phyloP scores from a whole-genome alignment of 2,888 invertebrate genomes.

The Microctonus aethiopoides region DNA sequence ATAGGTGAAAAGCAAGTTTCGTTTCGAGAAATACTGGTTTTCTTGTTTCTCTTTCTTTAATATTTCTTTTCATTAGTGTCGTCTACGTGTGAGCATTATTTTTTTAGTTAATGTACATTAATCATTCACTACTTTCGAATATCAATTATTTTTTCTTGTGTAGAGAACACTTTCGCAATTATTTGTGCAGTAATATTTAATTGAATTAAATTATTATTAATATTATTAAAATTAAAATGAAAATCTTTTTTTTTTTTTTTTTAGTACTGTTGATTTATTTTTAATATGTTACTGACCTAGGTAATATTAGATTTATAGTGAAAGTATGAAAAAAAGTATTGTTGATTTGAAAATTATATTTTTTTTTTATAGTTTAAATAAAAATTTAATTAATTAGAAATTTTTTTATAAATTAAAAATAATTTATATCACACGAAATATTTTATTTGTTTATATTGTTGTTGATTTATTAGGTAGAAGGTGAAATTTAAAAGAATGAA shows the following conservation, averaged over 20 bases:
- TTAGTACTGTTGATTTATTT: no score
- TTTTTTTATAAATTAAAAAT: no score
- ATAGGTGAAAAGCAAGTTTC: constrained; percentile 35
- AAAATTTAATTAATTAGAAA: no score
- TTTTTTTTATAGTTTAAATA: no score
- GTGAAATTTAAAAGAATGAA: no score
- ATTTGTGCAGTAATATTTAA: background rate
- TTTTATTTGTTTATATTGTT: no score
- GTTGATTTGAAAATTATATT: no score
- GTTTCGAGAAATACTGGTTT: constrained; percentile 14
- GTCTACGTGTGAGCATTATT: background rate
- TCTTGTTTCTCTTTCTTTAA: constrained; percentile 3
- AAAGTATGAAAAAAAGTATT: no score
- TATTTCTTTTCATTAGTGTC: background rate
- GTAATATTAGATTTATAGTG: background rate
- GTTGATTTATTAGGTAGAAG: no score
- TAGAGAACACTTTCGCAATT: no score
- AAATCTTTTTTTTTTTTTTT: no score
- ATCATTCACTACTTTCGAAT: background rate
- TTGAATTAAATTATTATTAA: background rate
- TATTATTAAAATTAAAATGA: background rate
- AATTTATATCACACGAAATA: no score
- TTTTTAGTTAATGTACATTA: background rate
- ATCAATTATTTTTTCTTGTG: background rate
- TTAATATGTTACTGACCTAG: background rate